phyloP scores from a whole-genome alignment of 2,888 invertebrate species.

The Plusia festucae region DNA sequence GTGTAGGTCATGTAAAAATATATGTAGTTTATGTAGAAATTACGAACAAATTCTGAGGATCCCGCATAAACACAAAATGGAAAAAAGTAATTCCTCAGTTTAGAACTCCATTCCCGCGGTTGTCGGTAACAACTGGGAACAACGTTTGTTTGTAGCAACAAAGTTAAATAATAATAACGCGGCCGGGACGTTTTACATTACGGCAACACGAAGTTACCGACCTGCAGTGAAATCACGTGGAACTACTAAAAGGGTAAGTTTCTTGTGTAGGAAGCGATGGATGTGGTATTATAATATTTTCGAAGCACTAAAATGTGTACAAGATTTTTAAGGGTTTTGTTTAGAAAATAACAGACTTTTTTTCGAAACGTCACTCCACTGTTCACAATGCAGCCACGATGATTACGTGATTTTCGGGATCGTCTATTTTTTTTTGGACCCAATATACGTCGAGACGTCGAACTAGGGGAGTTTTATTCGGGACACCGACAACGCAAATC shows the following conservation, averaged over 20 bases:
- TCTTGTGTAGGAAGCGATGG: conserved; percentile 27
- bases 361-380: too few relatives aligned
- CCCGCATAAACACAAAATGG: conserved; percentile 43
- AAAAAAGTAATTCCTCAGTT: conserved; percentile 63
- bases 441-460: too few relatives aligned
- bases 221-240: conserved; percentile 57
- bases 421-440: too few relatives aligned
- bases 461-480: too few relatives aligned
- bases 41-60: neutral
- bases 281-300: conserved; percentile 21
- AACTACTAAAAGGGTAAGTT: conserved; percentile 58
- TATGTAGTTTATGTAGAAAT: neutral
- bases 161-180: conserved; percentile 69
- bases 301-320: too few relatives aligned
- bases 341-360: too few relatives aligned
- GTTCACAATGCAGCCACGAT: too few relatives aligned
- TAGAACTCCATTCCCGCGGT: conserved; percentile 56
- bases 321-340: too few relatives aligned
- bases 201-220: conserved; percentile 56
- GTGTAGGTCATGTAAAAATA: too few relatives aligned
- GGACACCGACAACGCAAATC: too few relatives aligned
- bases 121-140: conserved; percentile 51
- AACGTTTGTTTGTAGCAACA: conserved; percentile 61
- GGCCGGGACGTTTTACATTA: conserved; percentile 65
- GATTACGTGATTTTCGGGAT: too few relatives aligned